These are phyloP conservation scores for Meandrusa payeni DNA, from an alignment of 2,888 invertebrate genomes.

Conservation along the genomic window DNA sequence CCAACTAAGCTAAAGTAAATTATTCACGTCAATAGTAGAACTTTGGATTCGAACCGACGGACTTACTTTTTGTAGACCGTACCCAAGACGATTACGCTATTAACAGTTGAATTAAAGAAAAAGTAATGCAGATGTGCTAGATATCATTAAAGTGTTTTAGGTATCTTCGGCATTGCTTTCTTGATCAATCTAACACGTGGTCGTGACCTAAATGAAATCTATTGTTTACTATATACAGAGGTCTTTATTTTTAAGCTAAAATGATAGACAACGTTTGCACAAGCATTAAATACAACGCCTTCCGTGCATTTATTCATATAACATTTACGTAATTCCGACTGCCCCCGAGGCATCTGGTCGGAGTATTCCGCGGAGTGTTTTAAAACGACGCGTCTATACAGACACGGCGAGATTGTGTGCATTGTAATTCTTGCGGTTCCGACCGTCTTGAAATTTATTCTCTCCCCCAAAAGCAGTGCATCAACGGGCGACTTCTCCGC, in stretches of 20 bases:
- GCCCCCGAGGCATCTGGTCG: slow-evolving; percentile 26
- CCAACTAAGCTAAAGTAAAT: too few species aligned
- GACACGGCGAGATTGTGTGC: slow-evolving; percentile 55
- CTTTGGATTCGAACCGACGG: too few species aligned
- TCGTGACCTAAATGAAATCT: too few species aligned
- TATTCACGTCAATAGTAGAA: too few species aligned
- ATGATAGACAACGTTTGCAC: slow-evolving; percentile 21
- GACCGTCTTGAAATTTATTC: slow-evolving; percentile 73
- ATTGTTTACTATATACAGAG: too few species aligned
- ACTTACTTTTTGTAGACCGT: too few species aligned
- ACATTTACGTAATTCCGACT: slow-evolving; percentile 29
- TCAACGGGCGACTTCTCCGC: slow-evolving; percentile 69
- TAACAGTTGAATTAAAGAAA: background rate
- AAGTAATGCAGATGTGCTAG: slow-evolving; percentile 1
- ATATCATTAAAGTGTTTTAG: too few species aligned
- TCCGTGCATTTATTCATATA: slow-evolving; percentile 25
- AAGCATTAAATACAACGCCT: slow-evolving; percentile 23
- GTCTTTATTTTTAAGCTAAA: too few species aligned
- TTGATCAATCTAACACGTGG: too few species aligned
- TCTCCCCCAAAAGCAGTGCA: slow-evolving; percentile 75
- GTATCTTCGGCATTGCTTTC: too few species aligned
- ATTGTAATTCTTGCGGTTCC: slow-evolving; percentile 51
- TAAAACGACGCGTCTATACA: slow-evolving; percentile 41
- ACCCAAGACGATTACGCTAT: too few species aligned
- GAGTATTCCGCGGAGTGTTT: slow-evolving; percentile 49